Percentiles rank a stretch among this genome's conserved stretches.
phyloP scores from a whole-genome alignment of 2,888 invertebrate species.

The Eristalis arbustorum region DNA sequence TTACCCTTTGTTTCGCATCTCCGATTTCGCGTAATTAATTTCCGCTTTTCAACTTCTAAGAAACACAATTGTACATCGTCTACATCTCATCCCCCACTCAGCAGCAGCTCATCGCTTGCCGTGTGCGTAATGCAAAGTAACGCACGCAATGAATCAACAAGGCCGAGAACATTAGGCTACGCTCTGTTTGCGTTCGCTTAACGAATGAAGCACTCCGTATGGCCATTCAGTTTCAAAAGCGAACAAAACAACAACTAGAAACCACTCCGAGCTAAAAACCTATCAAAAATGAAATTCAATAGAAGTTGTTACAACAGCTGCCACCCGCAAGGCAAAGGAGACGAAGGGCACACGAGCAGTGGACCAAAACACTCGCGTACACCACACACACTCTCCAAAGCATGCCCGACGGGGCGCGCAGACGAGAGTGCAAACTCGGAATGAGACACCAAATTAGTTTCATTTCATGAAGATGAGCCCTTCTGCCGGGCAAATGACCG shows the following conservation, averaged over 20 bases:
- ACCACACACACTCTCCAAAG: slow-evolving; percentile 1
- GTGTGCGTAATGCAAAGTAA: neutral
- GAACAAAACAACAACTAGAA: slow-evolving; percentile 22
- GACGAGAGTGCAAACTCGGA: slow-evolving; percentile 26
- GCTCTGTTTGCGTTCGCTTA: slow-evolving; percentile 48
- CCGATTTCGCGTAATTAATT: neutral
- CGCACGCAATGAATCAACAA: slow-evolving; percentile 53
- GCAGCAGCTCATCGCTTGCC: neutral
- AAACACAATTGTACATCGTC: neutral
- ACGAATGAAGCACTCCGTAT: neutral
- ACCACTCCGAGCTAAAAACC: neutral
- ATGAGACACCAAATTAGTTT: slow-evolving; percentile 65
- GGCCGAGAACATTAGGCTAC: slow-evolving; percentile 50
- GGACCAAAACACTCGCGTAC: slow-evolving; percentile 35
- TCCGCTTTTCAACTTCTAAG: neutral
- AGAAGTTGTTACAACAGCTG: slow-evolving; percentile 10
- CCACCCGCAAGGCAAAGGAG: neutral
- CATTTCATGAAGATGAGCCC: slow-evolving; percentile 66
- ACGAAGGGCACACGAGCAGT: slow-evolving; percentile 13
- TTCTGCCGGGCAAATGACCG: slow-evolving; percentile 69
- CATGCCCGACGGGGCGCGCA: neutral
- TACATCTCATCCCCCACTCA: neutral
- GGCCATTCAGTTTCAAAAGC: neutral
- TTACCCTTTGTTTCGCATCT: neutral
- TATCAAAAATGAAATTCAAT: slow-evolving; percentile 11